Conservation (phyloP, 2,888 invertebrate species). For the Agriopis marginaria region DNA sequence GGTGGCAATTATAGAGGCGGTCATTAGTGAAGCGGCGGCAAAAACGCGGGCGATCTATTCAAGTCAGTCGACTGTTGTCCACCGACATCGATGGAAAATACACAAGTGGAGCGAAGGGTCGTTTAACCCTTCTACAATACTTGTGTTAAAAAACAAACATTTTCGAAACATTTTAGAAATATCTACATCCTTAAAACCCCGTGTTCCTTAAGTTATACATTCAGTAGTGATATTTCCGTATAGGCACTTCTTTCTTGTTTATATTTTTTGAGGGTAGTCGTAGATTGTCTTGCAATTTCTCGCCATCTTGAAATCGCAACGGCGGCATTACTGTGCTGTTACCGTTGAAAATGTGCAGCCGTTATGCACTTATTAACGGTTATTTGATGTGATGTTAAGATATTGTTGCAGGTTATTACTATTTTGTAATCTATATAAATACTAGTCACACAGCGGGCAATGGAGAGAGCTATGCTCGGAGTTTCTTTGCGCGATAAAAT, state of each 20-base stretch:
- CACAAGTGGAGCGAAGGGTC: not conserved
- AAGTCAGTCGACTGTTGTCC: constrained; percentile 44
- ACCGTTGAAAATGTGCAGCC: constrained; percentile 10
- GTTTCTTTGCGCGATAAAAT: no score
- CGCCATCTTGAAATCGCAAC: constrained; percentile 68
- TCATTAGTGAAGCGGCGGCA: constrained; percentile 49
- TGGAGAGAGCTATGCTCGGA: no score
- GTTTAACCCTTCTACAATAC: constrained; percentile 9
- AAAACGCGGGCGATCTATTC: constrained; percentile 50
- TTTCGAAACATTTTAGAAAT: not conserved
- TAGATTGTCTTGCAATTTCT: constrained; percentile 54
- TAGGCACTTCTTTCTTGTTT: not conserved
- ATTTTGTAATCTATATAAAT: no score
- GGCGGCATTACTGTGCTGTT: constrained; percentile 49
- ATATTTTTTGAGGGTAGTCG: constrained; percentile 31
- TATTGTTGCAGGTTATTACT: no score
- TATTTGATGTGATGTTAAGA: not conserved
- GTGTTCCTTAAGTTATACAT: not conserved
- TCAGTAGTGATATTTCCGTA: not conserved
- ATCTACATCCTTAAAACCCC: not conserved
- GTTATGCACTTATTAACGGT: constrained; percentile 1
- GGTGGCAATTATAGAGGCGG: constrained; percentile 38
- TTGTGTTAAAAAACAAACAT: constrained; percentile 1
- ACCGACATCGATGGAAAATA: constrained; percentile 10
- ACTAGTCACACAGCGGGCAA: no score